A percentile compares a stretch with the other conserved stretches of the same genome.
These are phyloP conservation scores for Machimus atricapillus DNA, from an alignment of 2,888 invertebrate species.

Conservation along the genomic window DNA sequence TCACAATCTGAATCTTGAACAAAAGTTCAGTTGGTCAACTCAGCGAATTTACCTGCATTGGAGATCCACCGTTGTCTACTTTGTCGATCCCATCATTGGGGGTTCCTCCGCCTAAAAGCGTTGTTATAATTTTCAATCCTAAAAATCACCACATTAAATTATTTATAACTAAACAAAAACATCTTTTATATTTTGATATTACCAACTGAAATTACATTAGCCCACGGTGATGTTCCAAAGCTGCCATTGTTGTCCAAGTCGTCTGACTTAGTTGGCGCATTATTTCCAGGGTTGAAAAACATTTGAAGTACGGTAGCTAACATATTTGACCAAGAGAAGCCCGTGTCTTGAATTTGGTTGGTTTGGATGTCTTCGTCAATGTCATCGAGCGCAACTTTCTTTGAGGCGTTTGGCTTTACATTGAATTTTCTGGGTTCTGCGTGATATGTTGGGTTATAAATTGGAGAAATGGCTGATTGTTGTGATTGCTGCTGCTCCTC, in stretches of 20 bases:
- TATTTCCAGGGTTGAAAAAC: constrained; percentile 72
- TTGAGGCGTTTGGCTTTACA: constrained; percentile 86
- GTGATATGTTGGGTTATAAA: constrained; percentile 54
- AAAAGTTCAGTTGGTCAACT: background rate
- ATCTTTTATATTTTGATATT: background rate
- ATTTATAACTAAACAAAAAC: background rate
- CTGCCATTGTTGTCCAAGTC: constrained; percentile 71
- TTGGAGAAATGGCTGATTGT: constrained; percentile 51
- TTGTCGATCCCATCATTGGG: constrained; percentile 87
- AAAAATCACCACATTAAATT: background rate
- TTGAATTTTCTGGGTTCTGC: constrained; percentile 80
- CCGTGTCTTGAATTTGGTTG: constrained; percentile 77
- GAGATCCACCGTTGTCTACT: constrained; percentile 85
- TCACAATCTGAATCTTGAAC: background rate
- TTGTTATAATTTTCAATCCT: constrained; percentile 82
- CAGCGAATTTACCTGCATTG: constrained; percentile 78
- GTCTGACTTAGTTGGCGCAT: constrained; percentile 80
- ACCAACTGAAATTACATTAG: constrained; percentile 82
- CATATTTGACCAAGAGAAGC: constrained; percentile 90
- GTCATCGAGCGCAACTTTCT: constrained; percentile 84
- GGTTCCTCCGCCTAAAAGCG: constrained; percentile 78
- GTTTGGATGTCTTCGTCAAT: constrained; percentile 82
- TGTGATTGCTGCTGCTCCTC: constrained; percentile 48
- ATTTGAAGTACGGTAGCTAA: constrained; percentile 86
- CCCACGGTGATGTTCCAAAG: constrained; percentile 82